A percentile compares a stretch with the other conserved stretches of the same genome.
Conservation (phyloP, 2,113 vertebrate species). For the Rhinolophus ferrumequinum region DNA sequence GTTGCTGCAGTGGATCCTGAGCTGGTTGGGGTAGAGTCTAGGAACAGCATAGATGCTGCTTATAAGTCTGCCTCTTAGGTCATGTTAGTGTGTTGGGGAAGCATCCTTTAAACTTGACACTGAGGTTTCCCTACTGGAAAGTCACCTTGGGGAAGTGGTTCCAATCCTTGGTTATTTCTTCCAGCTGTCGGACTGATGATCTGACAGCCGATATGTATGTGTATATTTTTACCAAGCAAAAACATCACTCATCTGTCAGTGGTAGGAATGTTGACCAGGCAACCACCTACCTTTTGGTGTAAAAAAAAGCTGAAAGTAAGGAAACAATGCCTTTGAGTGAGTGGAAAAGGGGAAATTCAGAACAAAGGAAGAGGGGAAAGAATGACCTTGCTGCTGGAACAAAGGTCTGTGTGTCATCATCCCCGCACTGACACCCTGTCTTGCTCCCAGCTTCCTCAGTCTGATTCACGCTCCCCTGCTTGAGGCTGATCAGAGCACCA, state of each 20-base stretch:
- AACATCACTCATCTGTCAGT: neutral
- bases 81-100: neutral
- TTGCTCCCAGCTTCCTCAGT: constrained; percentile 48
- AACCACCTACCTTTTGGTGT: neutral
- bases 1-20: no score
- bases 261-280: neutral
- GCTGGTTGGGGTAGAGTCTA: neutral
- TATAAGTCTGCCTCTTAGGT: neutral
- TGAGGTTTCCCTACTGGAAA: neutral
- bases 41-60: neutral
- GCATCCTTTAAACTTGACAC: neutral
- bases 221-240: neutral
- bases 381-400: neutral
- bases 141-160: neutral
- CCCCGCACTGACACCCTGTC: neutral
- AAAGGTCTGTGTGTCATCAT: neutral
- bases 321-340: neutral
- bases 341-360: neutral
- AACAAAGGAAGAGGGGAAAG: neutral
- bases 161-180: neutral
- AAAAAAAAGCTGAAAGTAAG: neutral
- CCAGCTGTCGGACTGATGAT: neutral
- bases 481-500: constrained; percentile 24
- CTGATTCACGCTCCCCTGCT: constrained; percentile 88
- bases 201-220: neutral